Evolutionary conservation across 2,888 invertebrate genomes (phyloP), one percentile per base, ranked within the genome.

Genomic region (Gonocerus acuteangulatus): DNA sequence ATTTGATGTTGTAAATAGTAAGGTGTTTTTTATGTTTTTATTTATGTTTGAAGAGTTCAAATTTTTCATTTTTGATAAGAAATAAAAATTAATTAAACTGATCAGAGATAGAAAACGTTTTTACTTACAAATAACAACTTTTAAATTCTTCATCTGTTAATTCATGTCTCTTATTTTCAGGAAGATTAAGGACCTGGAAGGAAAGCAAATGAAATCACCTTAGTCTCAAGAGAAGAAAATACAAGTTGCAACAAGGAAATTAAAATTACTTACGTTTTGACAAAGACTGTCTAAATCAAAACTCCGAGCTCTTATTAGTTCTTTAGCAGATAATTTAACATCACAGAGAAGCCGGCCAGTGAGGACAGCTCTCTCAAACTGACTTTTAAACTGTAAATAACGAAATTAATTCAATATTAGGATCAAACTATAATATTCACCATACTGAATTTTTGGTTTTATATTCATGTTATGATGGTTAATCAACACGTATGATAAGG

Each of bases 301-400:
- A 69, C 92, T 93, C 69, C 93, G 81, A 7, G 90, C 86, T 69
- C 88, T 84, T 19, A 99, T 89, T 47, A 97, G 79, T 76, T 99
- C 99, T 79, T 90, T 90, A 0, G 96, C 93, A 0, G 95, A 91
- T 23, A 89, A 79, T 76, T 88, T 89, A 1, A 95, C 83, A 74
- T 97, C 96, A 72, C 94, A 94, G 0, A 96, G 82, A 63, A 96
- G 79, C 51, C 96, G 83, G 0, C 97, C 97, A 68, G 80, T 78
- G 48, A 80, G 73, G 7, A 74, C 70, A 58, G 70, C 68, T 61
- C 70, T 72, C 62, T 74, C 74, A 13, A 70, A 59, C 23, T 67
- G 63, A 44, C 59, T 64, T 48, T 74, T 32, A 18, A 21, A 51
- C 21, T 51, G 19, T 16, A 54, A 54, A 36, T 36, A 36, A 15